These are phyloP conservation scores for Chelmon rostratus DNA, from an alignment of 2,797 vertebrate species.

Conservation along the genomic window DNA sequence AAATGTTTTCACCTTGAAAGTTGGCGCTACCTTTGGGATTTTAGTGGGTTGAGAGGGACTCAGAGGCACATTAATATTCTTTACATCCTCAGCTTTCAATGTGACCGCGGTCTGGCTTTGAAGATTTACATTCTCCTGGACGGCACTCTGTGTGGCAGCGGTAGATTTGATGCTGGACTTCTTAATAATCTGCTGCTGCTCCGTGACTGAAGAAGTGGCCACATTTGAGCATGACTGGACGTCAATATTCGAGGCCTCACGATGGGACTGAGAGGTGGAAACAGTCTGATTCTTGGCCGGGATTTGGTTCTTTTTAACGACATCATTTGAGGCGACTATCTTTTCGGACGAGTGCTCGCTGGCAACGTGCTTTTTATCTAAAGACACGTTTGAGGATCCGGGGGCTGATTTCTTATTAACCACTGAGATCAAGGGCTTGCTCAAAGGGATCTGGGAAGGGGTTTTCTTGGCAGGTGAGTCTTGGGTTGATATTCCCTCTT, in stretches of 20 bases:
- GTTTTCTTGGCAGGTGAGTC: slow-evolving; percentile 62
- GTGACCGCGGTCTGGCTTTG: slow-evolving; percentile 73
- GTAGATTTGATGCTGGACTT: slow-evolving; percentile 73
- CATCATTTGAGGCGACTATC: slow-evolving; percentile 39
- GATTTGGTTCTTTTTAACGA: slow-evolving; percentile 56
- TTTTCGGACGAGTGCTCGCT: slow-evolving; percentile 53
- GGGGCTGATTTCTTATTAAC: slow-evolving; percentile 76
- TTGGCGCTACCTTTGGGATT: slow-evolving; percentile 85
- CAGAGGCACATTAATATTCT: slow-evolving; percentile 68
- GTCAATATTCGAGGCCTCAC: slow-evolving; percentile 60
- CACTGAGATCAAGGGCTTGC: slow-evolving; percentile 77
- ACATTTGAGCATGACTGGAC: slow-evolving; percentile 62
- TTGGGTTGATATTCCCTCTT: slow-evolving; percentile 47
- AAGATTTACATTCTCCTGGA: slow-evolving; percentile 77
- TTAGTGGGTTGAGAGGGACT: slow-evolving; percentile 77
- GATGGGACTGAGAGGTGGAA: slow-evolving; percentile 46
- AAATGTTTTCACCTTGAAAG: slow-evolving; percentile 90
- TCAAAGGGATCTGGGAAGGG: slow-evolving; percentile 73
- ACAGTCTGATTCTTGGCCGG: slow-evolving; percentile 49
- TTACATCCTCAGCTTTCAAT: slow-evolving; percentile 78
- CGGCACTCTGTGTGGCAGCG: slow-evolving; percentile 69
- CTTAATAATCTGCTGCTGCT: slow-evolving; percentile 79
- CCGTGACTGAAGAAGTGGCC: slow-evolving; percentile 65
- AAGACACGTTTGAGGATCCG: slow-evolving; percentile 56
- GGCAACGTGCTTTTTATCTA: slow-evolving; percentile 69